Base-by-base conservation (phyloP, 2,888 invertebrate species). In the Trichogramma dendrolimi region DNA sequence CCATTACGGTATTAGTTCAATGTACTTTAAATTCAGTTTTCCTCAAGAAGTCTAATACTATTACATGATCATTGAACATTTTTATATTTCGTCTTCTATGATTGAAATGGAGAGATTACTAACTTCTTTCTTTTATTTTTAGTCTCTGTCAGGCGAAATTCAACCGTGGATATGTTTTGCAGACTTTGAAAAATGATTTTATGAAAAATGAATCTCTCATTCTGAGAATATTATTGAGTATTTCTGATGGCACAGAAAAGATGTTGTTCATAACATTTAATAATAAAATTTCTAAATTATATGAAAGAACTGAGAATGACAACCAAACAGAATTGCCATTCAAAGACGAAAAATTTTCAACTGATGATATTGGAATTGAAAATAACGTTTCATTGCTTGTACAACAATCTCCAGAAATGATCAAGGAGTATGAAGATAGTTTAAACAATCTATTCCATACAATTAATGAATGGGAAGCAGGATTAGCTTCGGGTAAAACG, bases 231-330 rank as follows among this genome's bases (percentile, higher is more conserved):
- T 60, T 74, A 49, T 59, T 77, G n/a, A 61, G 68, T 42, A 69
- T 71, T 48, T 55, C 72, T 38, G 75, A 73, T 4, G 63, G 71
- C 50, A 62, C 70, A 7, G 68, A 72, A 58, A 69, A 68, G 27
- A 64, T 68, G 5, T 65, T 73, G 38, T 72, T 76, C 62, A 65
- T 78, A 11, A 71, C 71, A n/a, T 74, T 74, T 57, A 60, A 73
- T n/a, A 72, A 75, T 58, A 27, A 1, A 27, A 68, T 71, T 4
- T 60, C 70, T 52, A 63, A 66, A 48, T 58, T 61, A 27, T 73
- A 71, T 55, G 57, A 68, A 41, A 40, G 7, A 4, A 68, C 62
- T 27, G 27, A 27, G 27, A 3, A 27, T 27, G 27, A 27, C 3
- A 27, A 27, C 2, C 27, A 2, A 27, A 27, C 27, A 27, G 27